Evolutionary conservation across 2,113 vertebrate species (phyloP).

Genomic region (Nematolebias whitei): DNA sequence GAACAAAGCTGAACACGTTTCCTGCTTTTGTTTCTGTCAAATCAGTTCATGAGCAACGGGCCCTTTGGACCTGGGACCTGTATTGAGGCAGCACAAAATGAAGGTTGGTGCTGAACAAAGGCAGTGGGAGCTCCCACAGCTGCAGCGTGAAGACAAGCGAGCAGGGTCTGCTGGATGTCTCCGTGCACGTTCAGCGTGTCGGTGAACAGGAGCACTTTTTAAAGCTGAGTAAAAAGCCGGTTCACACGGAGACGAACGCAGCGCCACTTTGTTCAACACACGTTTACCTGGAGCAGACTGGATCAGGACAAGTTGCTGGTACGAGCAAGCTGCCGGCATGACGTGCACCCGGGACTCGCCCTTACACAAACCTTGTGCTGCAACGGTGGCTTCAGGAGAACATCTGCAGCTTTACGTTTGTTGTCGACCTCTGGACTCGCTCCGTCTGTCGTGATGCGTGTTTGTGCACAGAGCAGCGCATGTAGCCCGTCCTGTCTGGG

Average conservation of each 20-base stretch:
- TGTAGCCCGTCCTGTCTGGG: conserved; percentile 23
- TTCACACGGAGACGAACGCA: too few relatives aligned
- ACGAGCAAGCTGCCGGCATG: neutral
- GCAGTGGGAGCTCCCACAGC: conserved; percentile 7
- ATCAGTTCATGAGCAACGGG: conserved; percentile 34
- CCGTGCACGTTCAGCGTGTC: too few relatives aligned
- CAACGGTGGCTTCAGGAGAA: neutral
- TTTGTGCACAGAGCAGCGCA: conserved; percentile 37
- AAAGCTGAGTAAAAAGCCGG: too few relatives aligned
- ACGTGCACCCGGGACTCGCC: neutral
- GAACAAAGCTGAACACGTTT: neutral
- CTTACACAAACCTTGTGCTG: neutral
- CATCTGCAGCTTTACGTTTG: neutral
- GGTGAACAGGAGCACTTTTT: too few relatives aligned
- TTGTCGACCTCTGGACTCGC: conserved; percentile 25
- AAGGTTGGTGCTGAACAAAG: conserved; percentile 22
- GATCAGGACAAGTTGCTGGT: neutral
- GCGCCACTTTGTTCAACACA: too few relatives aligned
- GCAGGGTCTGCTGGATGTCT: neutral
- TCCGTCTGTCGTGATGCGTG: conserved; percentile 33
- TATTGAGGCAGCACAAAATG: conserved; percentile 44
- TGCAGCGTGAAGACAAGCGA: conserved; percentile 7
- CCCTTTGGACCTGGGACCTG: conserved; percentile 58
- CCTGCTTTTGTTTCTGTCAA: conserved; percentile 10
- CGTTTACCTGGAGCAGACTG: neutral